These are phyloP conservation scores for Eremobia ochroleuca DNA, from an alignment of 2,888 invertebrate genomes.

Conservation along the genomic window DNA sequence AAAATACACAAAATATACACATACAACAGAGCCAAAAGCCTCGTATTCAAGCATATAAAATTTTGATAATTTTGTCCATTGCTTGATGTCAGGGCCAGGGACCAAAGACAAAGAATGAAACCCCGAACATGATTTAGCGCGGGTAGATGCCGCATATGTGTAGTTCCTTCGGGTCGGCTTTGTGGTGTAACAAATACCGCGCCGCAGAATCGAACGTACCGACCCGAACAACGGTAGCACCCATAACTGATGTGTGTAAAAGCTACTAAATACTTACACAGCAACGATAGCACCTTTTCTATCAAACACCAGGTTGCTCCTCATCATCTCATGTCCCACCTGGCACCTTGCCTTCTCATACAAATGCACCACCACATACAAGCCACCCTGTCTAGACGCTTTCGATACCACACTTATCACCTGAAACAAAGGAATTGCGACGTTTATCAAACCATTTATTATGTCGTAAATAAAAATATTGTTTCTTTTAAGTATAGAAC, in stretches of 20 bases:
- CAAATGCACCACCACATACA: conserved; percentile 80
- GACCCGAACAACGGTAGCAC: background rate
- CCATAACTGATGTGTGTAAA: background rate
- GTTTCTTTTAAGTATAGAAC: background rate
- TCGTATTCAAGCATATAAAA: too few species aligned
- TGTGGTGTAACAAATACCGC: background rate
- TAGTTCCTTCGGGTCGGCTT: background rate
- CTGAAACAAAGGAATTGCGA: conserved; percentile 69
- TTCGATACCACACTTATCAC: conserved; percentile 74
- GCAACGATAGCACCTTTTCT: conserved; percentile 78
- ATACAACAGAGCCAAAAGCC: too few species aligned
- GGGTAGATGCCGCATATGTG: background rate
- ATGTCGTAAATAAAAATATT: background rate
- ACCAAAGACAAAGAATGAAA: too few species aligned
- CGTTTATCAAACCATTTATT: background rate
- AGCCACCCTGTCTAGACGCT: conserved; percentile 72
- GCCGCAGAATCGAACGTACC: background rate
- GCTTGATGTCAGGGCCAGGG: too few species aligned
- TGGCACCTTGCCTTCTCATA: conserved; percentile 76
- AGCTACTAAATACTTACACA: conserved; percentile 77
- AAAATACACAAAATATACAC: too few species aligned
- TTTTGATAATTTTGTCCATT: too few species aligned
- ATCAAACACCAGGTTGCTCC: conserved; percentile 82
- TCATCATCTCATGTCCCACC: conserved; percentile 70
- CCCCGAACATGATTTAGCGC: background rate